Base-by-base conservation (phyloP, 1,140 invertebrate genomes). In the Rhagoletis pomonella region DNA sequence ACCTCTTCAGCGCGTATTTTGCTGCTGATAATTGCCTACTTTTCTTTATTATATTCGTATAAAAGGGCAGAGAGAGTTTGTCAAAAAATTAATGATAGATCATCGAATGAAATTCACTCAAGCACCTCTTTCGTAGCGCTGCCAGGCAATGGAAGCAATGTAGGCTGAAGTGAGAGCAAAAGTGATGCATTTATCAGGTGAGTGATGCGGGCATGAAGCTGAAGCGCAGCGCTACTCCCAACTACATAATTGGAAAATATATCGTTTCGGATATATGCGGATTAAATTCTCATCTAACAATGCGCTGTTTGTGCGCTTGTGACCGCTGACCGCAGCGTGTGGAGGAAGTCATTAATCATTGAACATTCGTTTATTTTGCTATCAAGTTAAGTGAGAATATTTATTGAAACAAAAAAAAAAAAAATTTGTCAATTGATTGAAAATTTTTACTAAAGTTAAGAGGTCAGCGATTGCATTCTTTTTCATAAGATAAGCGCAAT, bases 151-250 rank as follows among this genome's bases (percentile, higher is more conserved):
- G 60, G 60, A 14, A n/a, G 17, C 12, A 62, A n/a, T 14, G 60
- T 7, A 62, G 60, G 60, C 60, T 7, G 19, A 81, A 50, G 47
- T 81, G 73, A 81, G 73, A 81, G 73, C 73, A 81, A 81, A 81
- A 81, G 73, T 81, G 73, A 81, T n/a, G 73, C 73, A 81, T 81
- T 81, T 81, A 81, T 58, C 73, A 81, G 73, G 73, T 81, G 73
- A 81, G 44, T 81, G 73, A 58, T 58, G 73, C 19, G 9, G 73
- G 44, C 47, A 44, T n/a, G 19, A 58, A 47, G 47, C 19, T n/a
- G 19, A 58, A 47, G 47, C 19, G 73, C 47, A 81, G 19, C 55
- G 6, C 55, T 81, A 81, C 17, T 17, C 73, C 55, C 47, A 81
- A 55, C 47, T 81, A 29, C 29, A 29, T 29, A 81, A 81, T 81